phyloP scores from a whole-genome alignment of 2,113 vertebrate genomes.

The Acrocephalus arundinaceus region DNA sequence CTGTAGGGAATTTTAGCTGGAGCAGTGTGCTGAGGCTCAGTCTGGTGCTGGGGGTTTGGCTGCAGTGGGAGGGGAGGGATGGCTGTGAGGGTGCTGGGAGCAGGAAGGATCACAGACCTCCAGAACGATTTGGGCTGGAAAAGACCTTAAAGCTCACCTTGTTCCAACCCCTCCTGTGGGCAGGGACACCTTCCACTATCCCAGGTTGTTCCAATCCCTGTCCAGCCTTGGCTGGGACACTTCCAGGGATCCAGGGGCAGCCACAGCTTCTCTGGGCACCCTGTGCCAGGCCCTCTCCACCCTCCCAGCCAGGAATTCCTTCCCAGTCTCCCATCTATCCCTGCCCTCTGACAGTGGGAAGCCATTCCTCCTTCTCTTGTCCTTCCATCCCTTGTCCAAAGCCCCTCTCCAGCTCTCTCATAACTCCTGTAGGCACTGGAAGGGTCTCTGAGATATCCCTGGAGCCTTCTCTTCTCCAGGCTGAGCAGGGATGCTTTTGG shows the following conservation, averaged over 20 bases:
- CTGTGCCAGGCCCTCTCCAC: neutral
- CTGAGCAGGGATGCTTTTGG: neutral
- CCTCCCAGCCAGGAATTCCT: fast-evolving
- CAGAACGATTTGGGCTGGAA: neutral
- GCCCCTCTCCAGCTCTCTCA: neutral
- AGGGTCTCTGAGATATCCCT: neutral
- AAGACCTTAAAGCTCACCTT: neutral
- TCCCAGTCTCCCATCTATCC: fast-evolving
- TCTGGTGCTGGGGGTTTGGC: neutral
- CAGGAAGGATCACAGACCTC: neutral
- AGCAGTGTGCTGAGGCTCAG: neutral
- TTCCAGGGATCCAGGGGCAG: neutral
- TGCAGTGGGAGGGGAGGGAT: neutral
- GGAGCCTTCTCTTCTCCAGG: neutral
- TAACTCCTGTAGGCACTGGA: neutral
- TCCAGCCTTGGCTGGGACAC: fast-evolving
- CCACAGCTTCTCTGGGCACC: neutral
- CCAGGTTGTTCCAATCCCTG: fast-evolving
- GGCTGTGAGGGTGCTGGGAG: neutral
- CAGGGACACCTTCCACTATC: neutral
- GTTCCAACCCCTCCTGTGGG: fast-evolving
- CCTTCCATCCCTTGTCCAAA: neutral
- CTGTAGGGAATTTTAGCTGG: neutral
- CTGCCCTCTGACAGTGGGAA: neutral
- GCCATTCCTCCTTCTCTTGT: neutral